Evolutionary conservation across 2,113 vertebrate species (phyloP), one percentile per base, ranked within the genome.

Genomic region (Haplochromis vanheusdeni): DNA sequence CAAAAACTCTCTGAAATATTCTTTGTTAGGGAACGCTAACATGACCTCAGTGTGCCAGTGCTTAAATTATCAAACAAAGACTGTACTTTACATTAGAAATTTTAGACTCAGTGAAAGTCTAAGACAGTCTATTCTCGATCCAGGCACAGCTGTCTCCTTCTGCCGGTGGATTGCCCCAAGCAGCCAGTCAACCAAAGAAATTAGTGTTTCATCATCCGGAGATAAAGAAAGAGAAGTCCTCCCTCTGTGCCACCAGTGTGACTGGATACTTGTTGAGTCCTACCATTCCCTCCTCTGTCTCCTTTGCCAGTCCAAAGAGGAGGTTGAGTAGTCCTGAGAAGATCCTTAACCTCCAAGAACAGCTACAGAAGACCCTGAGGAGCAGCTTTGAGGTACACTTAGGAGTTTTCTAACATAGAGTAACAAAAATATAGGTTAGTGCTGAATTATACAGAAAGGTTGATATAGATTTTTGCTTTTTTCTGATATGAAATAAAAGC

Each of bases 301-400:
- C 35, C 2, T 7, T 8, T 55, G 35, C 47, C 60, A 33, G 21
- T 28, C 84, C 21, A 1, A 26, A 70, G 77, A 8, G 80, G 0
- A 88, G 82, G 89, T 86, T 96, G 82, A 94, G 37, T 45, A 95
- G 95, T 84, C 96, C 95, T 0, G 94, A 92, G 26, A 96, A 91
- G 90, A 96, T 96, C 92, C 79, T 93, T 84, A 92, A 93, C 81
- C 92, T 96, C 2, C 94, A 96, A 10, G 68, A 2, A 65, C 94
- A 97, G n/a, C 93, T 96, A 17, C 91, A 92, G 47, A 93, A 92
- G 81, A 95, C 94, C 62, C 51, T 94, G 16, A 2, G 0, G 79
- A 90, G 94, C 93, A 90, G 77, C 42, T 89, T 80, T 92, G 91
- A 95, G 96, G 96, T 96, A 89, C 86, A 26, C 33, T 56, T 28